Base-by-base conservation (phyloP, 1,140 invertebrate genomes). In the Drosophila pseudoananassae region DNA sequence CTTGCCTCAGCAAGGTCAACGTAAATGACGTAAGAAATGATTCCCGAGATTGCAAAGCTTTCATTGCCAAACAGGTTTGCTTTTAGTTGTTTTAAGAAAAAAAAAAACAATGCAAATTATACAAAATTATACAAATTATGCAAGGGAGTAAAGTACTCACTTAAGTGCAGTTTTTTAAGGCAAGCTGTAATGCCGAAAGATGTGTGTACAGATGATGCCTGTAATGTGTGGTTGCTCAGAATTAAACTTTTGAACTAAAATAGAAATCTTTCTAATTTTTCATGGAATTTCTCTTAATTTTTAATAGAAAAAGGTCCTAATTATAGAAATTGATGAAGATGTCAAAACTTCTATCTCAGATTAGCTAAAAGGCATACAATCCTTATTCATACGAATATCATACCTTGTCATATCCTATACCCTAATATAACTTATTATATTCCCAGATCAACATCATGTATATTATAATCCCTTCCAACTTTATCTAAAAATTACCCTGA, bases 121-220 rank as follows among this genome's bases (percentile, higher is more conserved):
- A 29, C 31, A 27, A 25, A 63, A 64, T 46, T 54, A 66, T 23
- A 66, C 49, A 29, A 47, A 49, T 69, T 69, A 69, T 69, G 65
- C 63, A 69, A 69, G 25, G 43, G 15, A 40, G 23, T 31, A 23
- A 15, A 9, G 1, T 40, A 69, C 20, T 20, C 20, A 3, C 20
- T 69, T 55, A 55, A 69, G 8, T 68, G 40, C 17, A 47, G 40
- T 68, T 46, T 68, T 54, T 68, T 12, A 12, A 9, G 14, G 40
- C 6, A 17, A 17, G n/a, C 5, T 8, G 40, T 6, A 33, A 4
- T 25, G 31, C 9, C n/a, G 17, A 36, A 36, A 36, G 9, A n/a
- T n/a, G n/a, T n/a, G n/a, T n/a, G n/a, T n/a, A n/a, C n/a, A n/a
- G n/a, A n/a, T n/a, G n/a, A n/a, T n/a, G n/a, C n/a, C n/a, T 17